Base-by-base conservation (phyloP, 1,140 invertebrate species). In the Papilio aristodemus region DNA sequence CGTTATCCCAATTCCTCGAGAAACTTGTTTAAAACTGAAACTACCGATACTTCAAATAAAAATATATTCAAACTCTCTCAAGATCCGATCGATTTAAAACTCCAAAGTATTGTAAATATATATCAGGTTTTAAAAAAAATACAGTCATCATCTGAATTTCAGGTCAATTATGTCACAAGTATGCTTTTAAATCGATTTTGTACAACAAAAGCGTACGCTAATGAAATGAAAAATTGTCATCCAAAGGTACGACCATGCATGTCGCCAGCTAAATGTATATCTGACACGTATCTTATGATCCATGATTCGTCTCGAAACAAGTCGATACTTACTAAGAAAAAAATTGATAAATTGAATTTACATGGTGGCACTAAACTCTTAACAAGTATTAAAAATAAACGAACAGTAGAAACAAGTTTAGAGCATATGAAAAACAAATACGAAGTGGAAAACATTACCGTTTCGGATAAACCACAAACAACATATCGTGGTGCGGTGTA, bases 321-420 rank as follows among this genome's bases (percentile, higher is more conserved):
- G 43, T 17, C 62, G 5, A 64, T 43, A 36, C 62, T 64, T 27
- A 64, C 62, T 14, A 41, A 43, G 27, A 64, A 39, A 22, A 64
- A 64, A 43, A 64, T 64, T 13, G 62, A 64, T 14, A 64, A 64
- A 41, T 43, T 41, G 37, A 64, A 64, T 43, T 64, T 64, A 22
- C 39, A 38, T 8, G 17, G 17, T 39, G 13, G 38, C n/a, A 64
- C 62, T n/a, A 64, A 64, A 43, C 22, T 64, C 22, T 43, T 64
- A 27, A 64, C 62, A 1, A 64, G 62, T 64, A 41, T 64, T 25
- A 64, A 64, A 64, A 64, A 64, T 43, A 37, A 60, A 25, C 17
- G 22, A 0, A 38, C 14, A 38, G 9, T 60, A n/a, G 58, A 60
- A 9, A 36, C 58, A 36, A 38, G 2, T 37, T 3, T 36, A 14